A percentile compares a stretch with the other conserved stretches of the same genome.
Evolutionary conservation across 1,140 invertebrate genomes (phyloP).

Genomic region (Drosophila grimshawi): DNA sequence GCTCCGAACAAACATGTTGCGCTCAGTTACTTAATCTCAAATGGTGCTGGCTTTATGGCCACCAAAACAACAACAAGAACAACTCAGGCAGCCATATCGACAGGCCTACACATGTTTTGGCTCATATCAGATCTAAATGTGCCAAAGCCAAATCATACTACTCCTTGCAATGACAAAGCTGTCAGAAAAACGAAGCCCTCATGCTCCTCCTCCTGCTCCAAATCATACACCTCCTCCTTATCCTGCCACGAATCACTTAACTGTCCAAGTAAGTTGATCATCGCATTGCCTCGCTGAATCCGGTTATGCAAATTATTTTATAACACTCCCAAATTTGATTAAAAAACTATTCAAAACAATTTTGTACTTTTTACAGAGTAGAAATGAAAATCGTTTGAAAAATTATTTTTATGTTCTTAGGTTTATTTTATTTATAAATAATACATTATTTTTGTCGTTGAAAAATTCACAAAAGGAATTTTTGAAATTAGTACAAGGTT

Average conservation of each 20-base stretch:
- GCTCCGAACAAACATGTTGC: conserved; percentile 44
- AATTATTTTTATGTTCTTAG: no score
- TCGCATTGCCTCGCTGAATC: not conserved
- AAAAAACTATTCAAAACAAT: not conserved
- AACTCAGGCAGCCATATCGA: conserved; percentile 56
- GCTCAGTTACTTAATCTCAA: conserved; percentile 77
- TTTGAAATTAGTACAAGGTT: no score
- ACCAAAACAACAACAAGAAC: conserved; percentile 27
- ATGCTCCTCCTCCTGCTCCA: not conserved
- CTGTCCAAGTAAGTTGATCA: conserved; percentile 14
- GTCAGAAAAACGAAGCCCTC: conserved; percentile 1
- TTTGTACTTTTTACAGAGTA: no score
- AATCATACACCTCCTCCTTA: not conserved
- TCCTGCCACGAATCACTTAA: conserved; percentile 23
- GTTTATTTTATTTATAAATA: no score
- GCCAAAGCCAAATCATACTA: conserved; percentile 44
- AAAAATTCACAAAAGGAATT: no score
- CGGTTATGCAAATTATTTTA: not conserved
- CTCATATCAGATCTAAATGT: conserved; percentile 68
- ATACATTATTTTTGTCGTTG: no score
- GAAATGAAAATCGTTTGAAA: no score
- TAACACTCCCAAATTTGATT: not conserved
- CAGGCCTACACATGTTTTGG: conserved; percentile 74
- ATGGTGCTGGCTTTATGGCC: conserved; percentile 67
- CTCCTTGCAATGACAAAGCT: conserved; percentile 69